Percentiles rank a stretch among this genome's conserved stretches.
These are phyloP conservation scores for Drosophila ercepeae DNA, from an alignment of 1,140 invertebrate species.

Conservation along the genomic window DNA sequence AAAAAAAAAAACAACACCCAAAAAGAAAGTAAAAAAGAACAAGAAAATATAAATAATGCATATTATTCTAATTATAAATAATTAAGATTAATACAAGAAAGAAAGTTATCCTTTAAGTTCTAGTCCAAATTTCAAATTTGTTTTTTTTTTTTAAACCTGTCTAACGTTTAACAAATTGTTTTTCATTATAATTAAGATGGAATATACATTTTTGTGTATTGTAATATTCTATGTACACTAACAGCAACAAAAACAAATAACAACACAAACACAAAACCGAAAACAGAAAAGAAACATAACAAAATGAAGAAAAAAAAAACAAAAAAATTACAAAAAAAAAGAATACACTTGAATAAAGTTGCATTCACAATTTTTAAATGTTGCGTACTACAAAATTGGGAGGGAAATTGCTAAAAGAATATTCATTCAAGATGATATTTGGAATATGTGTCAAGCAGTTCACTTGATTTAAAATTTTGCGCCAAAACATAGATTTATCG, in stretches of 20 bases:
- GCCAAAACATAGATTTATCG: no score
- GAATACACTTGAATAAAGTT: conserved; percentile 83
- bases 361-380: conserved; percentile 80
- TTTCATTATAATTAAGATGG: conserved; percentile 67
- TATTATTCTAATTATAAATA: conserved; percentile 55
- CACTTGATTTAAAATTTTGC: no score
- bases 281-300: conserved; percentile 43
- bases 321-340: conserved; percentile 59
- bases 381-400: neutral
- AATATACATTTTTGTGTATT: conserved; percentile 70
- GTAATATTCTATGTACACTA: conserved; percentile 71
- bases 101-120: conserved; percentile 71
- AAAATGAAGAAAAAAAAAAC: conserved; percentile 28
- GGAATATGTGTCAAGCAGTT: no score
- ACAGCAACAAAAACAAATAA: conserved; percentile 43
- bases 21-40: conserved; percentile 17
- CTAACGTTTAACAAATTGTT: conserved; percentile 58
- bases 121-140: conserved; percentile 83
- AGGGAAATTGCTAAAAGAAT: no score
- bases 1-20: no score
- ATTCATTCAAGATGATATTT: no score
- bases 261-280: conserved; percentile 47
- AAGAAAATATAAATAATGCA: conserved; percentile 13
- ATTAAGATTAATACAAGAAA: conserved; percentile 25
- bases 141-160: conserved; percentile 43